These are phyloP conservation scores for Lochmaea crataegi DNA, from an alignment of 2,888 invertebrate genomes.

Conservation along the genomic window DNA sequence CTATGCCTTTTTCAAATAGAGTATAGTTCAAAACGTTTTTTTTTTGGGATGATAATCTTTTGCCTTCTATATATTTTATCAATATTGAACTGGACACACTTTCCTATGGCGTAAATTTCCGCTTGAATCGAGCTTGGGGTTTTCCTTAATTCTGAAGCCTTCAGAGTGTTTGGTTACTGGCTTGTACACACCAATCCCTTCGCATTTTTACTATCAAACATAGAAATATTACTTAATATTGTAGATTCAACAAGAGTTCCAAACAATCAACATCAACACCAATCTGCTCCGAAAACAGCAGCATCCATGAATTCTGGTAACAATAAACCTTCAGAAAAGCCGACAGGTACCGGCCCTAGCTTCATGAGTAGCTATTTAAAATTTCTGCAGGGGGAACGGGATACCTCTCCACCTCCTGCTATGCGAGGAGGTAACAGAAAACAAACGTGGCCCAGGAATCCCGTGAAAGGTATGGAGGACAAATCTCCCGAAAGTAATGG, in stretches of 20 bases:
- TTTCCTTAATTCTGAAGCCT: no score
- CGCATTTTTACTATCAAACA: background rate
- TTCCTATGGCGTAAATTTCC: no score
- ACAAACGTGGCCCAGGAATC: constrained; percentile 74
- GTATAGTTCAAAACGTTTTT: no score
- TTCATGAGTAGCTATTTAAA: constrained; percentile 91
- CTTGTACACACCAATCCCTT: no score
- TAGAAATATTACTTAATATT: constrained; percentile 23
- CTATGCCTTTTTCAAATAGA: no score
- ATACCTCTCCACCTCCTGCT: constrained; percentile 82
- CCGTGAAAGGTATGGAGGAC: constrained; percentile 57
- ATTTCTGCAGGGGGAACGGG: constrained; percentile 85
- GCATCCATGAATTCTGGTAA: constrained; percentile 67
- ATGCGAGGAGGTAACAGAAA: constrained; percentile 74
- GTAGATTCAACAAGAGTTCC: constrained; percentile 50
- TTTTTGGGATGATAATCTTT: no score
- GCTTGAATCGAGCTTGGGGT: no score
- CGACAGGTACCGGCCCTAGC: constrained; percentile 75
- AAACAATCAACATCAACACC: constrained; percentile 45
- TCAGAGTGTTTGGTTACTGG: no score
- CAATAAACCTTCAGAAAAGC: constrained; percentile 70
- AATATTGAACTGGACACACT: no score
- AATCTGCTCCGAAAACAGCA: constrained; percentile 34
- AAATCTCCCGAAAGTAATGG: constrained; percentile 51
- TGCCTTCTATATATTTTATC: no score